A percentile compares a stretch with the other conserved stretches of the same genome.
These are phyloP conservation scores for Pseudorhombus dupliciocellatus DNA, from an alignment of 2,113 vertebrate genomes.

Conservation along the genomic window DNA sequence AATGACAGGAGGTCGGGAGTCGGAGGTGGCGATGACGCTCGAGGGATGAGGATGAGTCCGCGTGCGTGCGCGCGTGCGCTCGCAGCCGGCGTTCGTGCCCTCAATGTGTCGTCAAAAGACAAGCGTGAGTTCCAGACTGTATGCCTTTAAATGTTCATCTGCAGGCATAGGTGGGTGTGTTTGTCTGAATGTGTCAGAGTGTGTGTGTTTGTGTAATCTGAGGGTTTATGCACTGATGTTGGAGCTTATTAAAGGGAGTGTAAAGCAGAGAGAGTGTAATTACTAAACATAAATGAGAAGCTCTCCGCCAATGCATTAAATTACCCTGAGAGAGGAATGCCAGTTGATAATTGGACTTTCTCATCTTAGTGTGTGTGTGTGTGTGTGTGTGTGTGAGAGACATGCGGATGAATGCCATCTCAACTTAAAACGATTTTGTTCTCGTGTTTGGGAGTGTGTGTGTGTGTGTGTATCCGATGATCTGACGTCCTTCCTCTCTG, in stretches of 20 bases:
- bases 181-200: constrained; percentile 8
- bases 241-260: constrained; percentile 80
- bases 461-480: constrained; percentile 14
- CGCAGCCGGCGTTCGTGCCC: constrained; percentile 3
- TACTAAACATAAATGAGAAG: constrained; percentile 81
- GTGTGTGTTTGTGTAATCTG: constrained; percentile 59
- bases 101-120: constrained; percentile 7
- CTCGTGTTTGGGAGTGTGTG: constrained; percentile 7
- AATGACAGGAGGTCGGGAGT: constrained; percentile 28
- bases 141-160: background rate
- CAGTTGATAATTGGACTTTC: constrained; percentile 78
- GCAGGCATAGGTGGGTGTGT: constrained; percentile 3
- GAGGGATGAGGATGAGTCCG: background rate
- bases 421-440: constrained; percentile 38
- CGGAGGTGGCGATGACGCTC: constrained; percentile 18
- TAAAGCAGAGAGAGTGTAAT: constrained; percentile 80
- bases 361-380: constrained; percentile 55
- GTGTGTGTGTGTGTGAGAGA: constrained; percentile 9
- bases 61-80: background rate
- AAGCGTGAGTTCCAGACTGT: background rate
- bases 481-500: constrained; percentile 53
- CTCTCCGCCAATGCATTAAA: constrained; percentile 80
- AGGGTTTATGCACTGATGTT: constrained; percentile 78
- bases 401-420: constrained; percentile 31
- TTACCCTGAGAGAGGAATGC: constrained; percentile 77